phyloP scores from a whole-genome alignment of 2,888 invertebrate species.

The Dryococelus australis region DNA sequence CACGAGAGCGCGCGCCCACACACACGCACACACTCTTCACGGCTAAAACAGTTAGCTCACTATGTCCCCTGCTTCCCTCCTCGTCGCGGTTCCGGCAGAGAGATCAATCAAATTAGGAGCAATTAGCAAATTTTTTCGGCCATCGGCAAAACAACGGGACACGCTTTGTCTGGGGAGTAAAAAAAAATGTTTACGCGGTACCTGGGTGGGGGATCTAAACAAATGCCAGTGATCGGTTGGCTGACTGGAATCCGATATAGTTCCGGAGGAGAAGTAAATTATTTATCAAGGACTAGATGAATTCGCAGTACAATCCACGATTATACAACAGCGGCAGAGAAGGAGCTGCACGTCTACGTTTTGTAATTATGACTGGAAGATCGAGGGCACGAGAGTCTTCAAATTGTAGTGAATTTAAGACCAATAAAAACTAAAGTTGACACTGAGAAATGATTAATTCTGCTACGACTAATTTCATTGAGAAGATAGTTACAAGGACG shows the following conservation, averaged over 20 bases:
- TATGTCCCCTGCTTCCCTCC: background rate
- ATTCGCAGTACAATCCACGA: no score
- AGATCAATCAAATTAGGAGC: constrained; percentile 39
- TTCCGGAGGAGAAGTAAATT: background rate
- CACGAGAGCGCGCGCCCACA: constrained; percentile 19
- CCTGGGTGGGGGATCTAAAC: background rate
- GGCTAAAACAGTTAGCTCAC: constrained; percentile 22
- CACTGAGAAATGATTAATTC: no score
- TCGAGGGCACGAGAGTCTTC: no score
- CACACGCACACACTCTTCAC: background rate
- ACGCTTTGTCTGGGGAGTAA: background rate
- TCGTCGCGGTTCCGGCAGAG: constrained; percentile 17
- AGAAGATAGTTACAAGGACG: no score
- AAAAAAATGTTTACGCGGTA: background rate
- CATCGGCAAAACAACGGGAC: constrained; percentile 1
- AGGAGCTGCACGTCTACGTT: no score
- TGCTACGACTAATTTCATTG: no score
- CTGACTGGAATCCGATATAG: background rate
- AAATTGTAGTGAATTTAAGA: no score
- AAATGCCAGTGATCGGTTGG: background rate
- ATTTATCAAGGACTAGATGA: no score
- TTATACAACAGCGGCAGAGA: no score
- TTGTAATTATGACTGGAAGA: no score
- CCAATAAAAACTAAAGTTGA: no score
- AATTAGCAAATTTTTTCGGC: constrained; percentile 32